Conservation (phyloP, 2,797 vertebrate species). For the Sphenopsis melanotis region DNA sequence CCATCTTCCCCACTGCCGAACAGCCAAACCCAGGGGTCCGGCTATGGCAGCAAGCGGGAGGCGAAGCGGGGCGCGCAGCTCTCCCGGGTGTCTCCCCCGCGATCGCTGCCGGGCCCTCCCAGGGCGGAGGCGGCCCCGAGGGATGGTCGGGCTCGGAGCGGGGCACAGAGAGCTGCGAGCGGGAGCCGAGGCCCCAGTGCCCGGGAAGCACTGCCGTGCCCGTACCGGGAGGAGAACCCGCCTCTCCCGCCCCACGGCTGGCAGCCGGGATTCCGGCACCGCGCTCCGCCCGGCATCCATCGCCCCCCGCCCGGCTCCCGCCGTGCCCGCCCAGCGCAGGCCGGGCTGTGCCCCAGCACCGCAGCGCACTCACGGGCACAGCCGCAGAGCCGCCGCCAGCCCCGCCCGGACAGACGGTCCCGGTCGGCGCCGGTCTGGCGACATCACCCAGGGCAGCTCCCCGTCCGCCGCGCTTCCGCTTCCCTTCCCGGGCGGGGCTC, state of each 20-base stretch:
- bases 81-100: rapidly evolving
- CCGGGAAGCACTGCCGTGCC: background rate
- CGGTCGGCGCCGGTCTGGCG: background rate
- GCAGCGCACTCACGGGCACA: background rate
- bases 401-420: background rate
- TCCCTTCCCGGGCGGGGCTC: background rate
- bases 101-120: background rate
- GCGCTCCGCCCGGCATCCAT: background rate
- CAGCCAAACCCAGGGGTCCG: rapidly evolving
- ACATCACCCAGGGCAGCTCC: background rate
- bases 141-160: rapidly evolving
- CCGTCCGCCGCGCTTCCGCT: background rate
- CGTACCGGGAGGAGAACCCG: background rate
- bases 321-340: background rate
- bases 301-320: background rate
- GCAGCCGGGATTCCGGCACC: background rate
- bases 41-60: rapidly evolving
- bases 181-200: rapidly evolving
- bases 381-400: background rate
- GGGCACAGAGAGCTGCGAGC: background rate
- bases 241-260: background rate
- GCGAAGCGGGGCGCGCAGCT: rapidly evolving
- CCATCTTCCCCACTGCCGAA: rapidly evolving
- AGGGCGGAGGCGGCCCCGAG: background rate
- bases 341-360: background rate